A percentile compares a stretch with the other conserved stretches of the same genome.
Evolutionary conservation across 2,888 invertebrate genomes (phyloP).

Genomic region (Elegia similella): DNA sequence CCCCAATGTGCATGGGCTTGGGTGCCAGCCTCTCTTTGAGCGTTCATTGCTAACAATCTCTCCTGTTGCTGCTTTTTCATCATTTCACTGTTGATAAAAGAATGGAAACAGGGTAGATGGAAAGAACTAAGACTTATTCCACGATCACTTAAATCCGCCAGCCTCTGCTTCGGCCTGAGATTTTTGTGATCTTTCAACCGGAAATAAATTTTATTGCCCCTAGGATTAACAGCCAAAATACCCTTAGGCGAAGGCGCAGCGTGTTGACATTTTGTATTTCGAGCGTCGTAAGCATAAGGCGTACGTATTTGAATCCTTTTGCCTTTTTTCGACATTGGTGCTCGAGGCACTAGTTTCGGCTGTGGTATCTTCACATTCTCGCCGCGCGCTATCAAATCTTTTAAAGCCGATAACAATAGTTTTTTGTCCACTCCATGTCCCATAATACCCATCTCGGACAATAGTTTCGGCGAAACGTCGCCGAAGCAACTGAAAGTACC

Average conservation of each 20-base stretch:
- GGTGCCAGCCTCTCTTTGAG: conserved; percentile 21
- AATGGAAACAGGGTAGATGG: conserved; percentile 66
- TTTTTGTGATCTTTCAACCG: conserved; percentile 44
- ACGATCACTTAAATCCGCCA: conserved; percentile 41
- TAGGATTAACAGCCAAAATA: conserved; percentile 51
- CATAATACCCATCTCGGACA: conserved; percentile 65
- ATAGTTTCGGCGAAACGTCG: conserved; percentile 49
- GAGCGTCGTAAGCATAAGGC: conserved; percentile 24
- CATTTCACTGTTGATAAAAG: conserved; percentile 57
- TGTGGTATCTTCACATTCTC: conserved; percentile 55
- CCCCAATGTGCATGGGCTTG: conserved; percentile 15
- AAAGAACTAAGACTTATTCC: conserved; percentile 69
- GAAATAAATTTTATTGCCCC: conserved; percentile 63
- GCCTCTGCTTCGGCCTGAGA: conserved; percentile 48
- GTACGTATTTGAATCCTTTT: conserved; percentile 20
- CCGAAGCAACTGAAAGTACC: conserved; percentile 69
- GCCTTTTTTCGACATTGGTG: conserved; percentile 31
- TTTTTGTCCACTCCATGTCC: conserved; percentile 69
- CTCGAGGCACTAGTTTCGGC: conserved; percentile 40
- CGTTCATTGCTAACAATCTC: conserved; percentile 26
- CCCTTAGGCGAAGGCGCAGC: conserved; percentile 58
- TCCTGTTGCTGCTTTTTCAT: conserved; percentile 52
- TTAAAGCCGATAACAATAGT: conserved; percentile 47
- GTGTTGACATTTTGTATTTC: conserved; percentile 54
- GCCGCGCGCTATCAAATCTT: conserved; percentile 53